Conservation (phyloP, 2,797 vertebrate genomes). For the Delichon dasypus region DNA sequence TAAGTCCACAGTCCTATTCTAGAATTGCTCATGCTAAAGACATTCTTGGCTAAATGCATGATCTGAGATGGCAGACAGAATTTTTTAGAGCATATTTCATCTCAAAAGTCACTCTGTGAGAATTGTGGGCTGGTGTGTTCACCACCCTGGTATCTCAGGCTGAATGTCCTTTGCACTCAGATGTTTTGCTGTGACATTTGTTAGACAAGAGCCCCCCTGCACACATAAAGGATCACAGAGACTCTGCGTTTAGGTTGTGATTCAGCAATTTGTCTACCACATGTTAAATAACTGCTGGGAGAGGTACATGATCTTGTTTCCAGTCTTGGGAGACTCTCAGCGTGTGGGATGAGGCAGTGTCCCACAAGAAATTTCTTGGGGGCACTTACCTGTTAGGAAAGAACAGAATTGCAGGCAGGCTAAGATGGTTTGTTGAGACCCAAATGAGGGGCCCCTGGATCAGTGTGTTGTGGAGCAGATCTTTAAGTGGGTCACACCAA, state of each 20-base stretch:
- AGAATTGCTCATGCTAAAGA: neutral
- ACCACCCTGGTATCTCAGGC: neutral
- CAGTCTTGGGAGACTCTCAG: neutral
- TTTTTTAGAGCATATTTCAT: neutral
- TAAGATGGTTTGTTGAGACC: conserved; percentile 66
- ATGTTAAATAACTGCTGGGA: neutral
- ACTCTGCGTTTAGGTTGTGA: neutral
- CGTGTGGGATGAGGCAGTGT: conserved; percentile 62
- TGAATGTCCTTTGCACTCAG: neutral
- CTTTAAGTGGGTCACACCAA: conserved; percentile 63
- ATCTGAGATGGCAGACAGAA: neutral
- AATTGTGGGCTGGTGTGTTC: neutral
- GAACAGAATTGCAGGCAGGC: conserved; percentile 59
- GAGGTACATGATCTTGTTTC: neutral
- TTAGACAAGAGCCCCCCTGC: neutral
- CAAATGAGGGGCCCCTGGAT: conserved; percentile 51
- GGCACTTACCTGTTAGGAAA: conserved; percentile 66
- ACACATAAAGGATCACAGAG: neutral
- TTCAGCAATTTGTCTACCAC: neutral
- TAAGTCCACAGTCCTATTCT: neutral
- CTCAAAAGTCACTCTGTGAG: neutral
- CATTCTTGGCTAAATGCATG: neutral
- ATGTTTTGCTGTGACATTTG: neutral
- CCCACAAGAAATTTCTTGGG: conserved; percentile 68
- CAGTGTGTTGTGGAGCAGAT: conserved; percentile 59